Conservation (phyloP, 2,113 vertebrate species). For the Pangasianodon hypophthalmus region DNA sequence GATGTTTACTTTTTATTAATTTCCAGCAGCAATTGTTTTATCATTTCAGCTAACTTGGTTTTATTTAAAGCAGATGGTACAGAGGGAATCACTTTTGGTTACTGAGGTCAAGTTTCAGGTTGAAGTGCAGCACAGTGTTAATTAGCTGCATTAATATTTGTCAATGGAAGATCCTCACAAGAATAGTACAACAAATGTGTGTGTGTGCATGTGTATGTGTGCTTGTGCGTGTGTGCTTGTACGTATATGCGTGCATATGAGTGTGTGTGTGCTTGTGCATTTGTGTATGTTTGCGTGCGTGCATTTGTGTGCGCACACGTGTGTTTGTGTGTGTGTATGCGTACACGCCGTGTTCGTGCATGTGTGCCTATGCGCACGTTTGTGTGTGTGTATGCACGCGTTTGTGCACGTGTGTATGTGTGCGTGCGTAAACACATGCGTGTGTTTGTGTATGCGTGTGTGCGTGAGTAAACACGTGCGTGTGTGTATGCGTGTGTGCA, state of each 20-base stretch:
- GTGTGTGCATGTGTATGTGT: neutral
- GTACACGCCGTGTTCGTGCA: no score
- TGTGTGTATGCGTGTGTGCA: constrained; percentile 6
- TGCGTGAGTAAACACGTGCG: no score
- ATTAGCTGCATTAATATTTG: neutral
- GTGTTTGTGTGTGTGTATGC: neutral
- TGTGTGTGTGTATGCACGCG: no score
- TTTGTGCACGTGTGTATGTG: no score
- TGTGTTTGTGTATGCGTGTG: neutral
- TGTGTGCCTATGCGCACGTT: neutral
- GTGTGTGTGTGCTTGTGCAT: constrained; percentile 47
- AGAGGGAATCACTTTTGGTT: no score
- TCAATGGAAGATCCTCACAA: neutral
- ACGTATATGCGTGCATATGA: neutral
- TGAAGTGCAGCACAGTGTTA: neutral
- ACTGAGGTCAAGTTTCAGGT: no score
- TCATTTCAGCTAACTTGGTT: no score
- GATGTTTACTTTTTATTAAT: no score
- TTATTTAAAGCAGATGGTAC: no score
- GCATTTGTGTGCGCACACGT: neutral
- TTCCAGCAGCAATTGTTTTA: no score
- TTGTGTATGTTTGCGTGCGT: neutral
- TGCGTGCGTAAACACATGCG: no score
- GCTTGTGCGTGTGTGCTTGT: neutral
- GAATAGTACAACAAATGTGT: neutral